Evolutionary conservation across 2,888 invertebrate species (phyloP).

Genomic region (Heliconius charithonia): DNA sequence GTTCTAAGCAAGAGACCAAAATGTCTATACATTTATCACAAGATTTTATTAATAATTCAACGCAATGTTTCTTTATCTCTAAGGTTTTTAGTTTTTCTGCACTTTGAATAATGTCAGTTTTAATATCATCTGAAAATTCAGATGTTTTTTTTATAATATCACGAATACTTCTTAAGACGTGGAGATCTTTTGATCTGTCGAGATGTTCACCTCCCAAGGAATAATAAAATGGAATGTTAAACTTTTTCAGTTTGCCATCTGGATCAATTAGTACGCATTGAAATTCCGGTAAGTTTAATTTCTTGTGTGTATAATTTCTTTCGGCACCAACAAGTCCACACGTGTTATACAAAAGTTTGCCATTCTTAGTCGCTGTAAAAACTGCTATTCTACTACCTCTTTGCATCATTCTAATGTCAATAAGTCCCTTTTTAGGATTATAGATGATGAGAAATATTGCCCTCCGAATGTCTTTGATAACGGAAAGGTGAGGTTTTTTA

Average conservation of each 20-base stretch:
- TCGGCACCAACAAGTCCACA: conserved; percentile 91
- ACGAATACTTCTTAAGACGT: conserved; percentile 90
- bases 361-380: conserved; percentile 94
- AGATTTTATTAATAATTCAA: conserved; percentile 87
- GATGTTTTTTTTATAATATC: conserved; percentile 85
- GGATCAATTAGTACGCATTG: conserved; percentile 93
- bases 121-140: conserved; percentile 75
- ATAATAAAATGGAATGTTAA: conserved; percentile 95
- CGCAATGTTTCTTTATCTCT: conserved; percentile 87
- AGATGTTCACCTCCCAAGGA: conserved; percentile 94
- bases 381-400: conserved; percentile 95
- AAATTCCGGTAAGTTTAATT: conserved; percentile 85
- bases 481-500: conserved; percentile 72
- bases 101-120: conserved; percentile 81
- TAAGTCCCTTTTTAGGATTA: conserved; percentile 94
- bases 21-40: conserved; percentile 86
- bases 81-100: conserved; percentile 87
- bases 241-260: conserved; percentile 91
- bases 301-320: conserved; percentile 81
- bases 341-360: conserved; percentile 90
- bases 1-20: conserved; percentile 77
- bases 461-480: conserved; percentile 81
- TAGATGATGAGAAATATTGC: conserved; percentile 95
- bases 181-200: conserved; percentile 93
- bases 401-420: conserved; percentile 97